Percentiles rank a stretch among this genome's conserved stretches.
phyloP scores from a whole-genome alignment of 2,888 invertebrate species.

The Dicycla oo region DNA sequence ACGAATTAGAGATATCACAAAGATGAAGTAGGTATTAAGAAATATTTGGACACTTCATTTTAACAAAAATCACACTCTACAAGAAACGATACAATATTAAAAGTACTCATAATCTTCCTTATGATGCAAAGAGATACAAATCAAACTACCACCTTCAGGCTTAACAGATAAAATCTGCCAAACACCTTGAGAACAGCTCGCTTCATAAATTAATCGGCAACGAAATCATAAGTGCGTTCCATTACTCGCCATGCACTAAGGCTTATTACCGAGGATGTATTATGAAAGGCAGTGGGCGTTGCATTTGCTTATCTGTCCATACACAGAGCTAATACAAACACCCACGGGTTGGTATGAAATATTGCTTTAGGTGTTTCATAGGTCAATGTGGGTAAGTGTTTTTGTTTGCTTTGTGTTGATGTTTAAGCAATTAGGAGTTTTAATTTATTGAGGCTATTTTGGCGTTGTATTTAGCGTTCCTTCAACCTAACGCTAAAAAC shows the following conservation, averaged over 20 bases:
- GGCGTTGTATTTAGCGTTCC: background rate
- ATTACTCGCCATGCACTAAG: slow-evolving; percentile 57
- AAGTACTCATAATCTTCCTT: slow-evolving; percentile 3
- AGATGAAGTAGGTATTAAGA: background rate
- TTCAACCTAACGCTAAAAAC: background rate
- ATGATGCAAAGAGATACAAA: slow-evolving; percentile 24
- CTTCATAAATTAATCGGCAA: slow-evolving; percentile 60
- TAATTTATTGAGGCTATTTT: slow-evolving; percentile 2
- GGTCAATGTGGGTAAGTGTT: slow-evolving; percentile 48
- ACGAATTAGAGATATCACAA: background rate
- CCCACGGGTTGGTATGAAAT: slow-evolving; percentile 63
- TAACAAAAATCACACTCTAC: background rate
- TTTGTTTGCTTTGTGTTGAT: slow-evolving; percentile 39
- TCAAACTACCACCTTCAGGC: slow-evolving; percentile 32
- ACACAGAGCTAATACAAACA: slow-evolving; percentile 63
- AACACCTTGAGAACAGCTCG: slow-evolving; percentile 53
- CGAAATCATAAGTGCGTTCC: slow-evolving; percentile 59
- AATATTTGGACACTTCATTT: background rate
- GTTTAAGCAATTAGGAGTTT: slow-evolving; percentile 38
- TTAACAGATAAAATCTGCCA: slow-evolving; percentile 37
- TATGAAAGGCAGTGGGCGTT: slow-evolving; percentile 67
- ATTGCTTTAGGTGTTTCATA: slow-evolving; percentile 53
- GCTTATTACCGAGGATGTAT: slow-evolving; percentile 61
- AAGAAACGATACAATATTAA: background rate
- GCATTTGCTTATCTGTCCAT: slow-evolving; percentile 66